phyloP scores from a whole-genome alignment of 35 echinoderm and acorn worm genomes.

The Heliocidaris tuberculata region DNA sequence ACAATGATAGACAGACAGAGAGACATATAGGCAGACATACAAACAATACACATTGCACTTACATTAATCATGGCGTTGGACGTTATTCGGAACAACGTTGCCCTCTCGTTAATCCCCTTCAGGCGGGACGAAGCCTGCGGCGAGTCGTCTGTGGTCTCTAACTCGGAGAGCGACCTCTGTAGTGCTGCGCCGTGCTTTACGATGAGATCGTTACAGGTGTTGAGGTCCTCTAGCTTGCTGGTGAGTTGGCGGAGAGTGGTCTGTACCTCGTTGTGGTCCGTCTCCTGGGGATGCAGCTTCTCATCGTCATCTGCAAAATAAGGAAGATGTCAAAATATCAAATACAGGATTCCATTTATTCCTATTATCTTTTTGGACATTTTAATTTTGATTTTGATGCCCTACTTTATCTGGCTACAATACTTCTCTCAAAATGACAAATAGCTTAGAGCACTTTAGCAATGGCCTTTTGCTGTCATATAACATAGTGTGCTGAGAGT shows the following conservation, averaged over 20 bases:
- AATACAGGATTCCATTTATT: background rate
- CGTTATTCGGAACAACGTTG: constrained; percentile 95
- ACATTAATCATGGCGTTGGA: constrained; percentile 99
- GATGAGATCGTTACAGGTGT: constrained; percentile 98
- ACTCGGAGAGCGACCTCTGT: constrained; percentile 83
- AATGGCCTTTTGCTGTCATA: too few species aligned
- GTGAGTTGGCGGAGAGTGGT: constrained; percentile 72
- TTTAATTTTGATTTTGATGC: too few species aligned
- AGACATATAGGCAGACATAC: background rate
- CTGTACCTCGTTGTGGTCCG: constrained; percentile 84
- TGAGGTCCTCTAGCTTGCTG: constrained; percentile 92
- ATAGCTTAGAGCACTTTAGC: too few species aligned
- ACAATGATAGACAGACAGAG: background rate
- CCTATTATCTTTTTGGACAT: background rate
- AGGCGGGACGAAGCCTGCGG: constrained; percentile 63
- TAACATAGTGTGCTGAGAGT: too few species aligned
- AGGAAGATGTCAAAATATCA: background rate
- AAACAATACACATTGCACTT: constrained; percentile 35
- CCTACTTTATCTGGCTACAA: too few species aligned
- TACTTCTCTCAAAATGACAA: too few species aligned
- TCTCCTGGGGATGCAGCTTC: constrained; percentile 67
- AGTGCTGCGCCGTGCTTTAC: constrained; percentile 82
- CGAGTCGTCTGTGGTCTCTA: constrained; percentile 81
- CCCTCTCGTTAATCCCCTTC: constrained; percentile 93
- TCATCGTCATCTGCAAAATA: constrained; percentile 75